These are phyloP conservation scores for Nothobranchius kuhntae DNA, from an alignment of 2,113 vertebrate genomes.

Conservation along the genomic window DNA sequence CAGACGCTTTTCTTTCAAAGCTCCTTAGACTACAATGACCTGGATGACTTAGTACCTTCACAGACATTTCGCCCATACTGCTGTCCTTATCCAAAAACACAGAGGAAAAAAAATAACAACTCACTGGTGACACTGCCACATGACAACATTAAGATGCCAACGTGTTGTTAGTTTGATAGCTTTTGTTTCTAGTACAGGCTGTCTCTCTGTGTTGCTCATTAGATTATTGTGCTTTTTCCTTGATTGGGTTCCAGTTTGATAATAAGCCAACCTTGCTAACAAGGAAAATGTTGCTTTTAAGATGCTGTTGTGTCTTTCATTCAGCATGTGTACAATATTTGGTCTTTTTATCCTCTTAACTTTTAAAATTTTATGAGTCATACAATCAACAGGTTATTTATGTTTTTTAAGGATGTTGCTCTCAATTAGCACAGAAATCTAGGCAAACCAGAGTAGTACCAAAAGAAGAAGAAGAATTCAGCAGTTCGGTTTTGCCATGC, in stretches of 20 bases:
- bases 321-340: neutral
- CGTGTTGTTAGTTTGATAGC: constrained; percentile 23
- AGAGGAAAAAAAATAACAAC: too few species aligned
- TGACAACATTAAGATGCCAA: neutral
- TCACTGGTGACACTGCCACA: neutral
- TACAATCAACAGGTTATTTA: constrained; percentile 29
- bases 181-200: constrained; percentile 36
- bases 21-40: too few species aligned
- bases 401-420: constrained; percentile 32
- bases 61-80: neutral
- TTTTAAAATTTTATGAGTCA: constrained; percentile 38
- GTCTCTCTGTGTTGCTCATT: constrained; percentile 21
- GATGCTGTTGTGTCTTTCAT: constrained; percentile 4
- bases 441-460: too few species aligned
- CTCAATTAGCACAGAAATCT: too few species aligned
- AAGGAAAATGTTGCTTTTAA: constrained; percentile 20
- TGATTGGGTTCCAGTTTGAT: constrained; percentile 3
- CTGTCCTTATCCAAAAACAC: neutral
- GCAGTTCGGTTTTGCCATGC: too few species aligned
- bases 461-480: too few species aligned
- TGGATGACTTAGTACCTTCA: too few species aligned
- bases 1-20: too few species aligned
- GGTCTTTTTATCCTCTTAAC: constrained; percentile 16
- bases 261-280: constrained; percentile 25
- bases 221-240: constrained; percentile 4